Evolutionary conservation across 2,113 vertebrate species (phyloP).

Genomic region (Tyrannus savana): DNA sequence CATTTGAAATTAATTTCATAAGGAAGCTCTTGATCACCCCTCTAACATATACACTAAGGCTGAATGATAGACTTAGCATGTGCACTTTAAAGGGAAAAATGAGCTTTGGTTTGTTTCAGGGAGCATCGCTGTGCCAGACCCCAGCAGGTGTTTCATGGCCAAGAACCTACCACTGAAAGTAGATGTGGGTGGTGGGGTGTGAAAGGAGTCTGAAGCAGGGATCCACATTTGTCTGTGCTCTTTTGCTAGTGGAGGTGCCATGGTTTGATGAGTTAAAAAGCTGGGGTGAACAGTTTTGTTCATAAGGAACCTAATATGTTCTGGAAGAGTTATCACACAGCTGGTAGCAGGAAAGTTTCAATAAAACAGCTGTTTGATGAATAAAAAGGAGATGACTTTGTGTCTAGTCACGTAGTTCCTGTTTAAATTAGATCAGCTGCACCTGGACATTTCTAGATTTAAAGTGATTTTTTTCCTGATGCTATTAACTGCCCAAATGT

Average conservation of each 20-base stretch:
- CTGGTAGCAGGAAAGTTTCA: not conserved
- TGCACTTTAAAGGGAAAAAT: not conserved
- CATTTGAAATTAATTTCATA: not conserved
- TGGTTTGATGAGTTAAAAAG: not conserved
- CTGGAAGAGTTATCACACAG: slow-evolving; percentile 16
- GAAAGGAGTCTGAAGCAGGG: not conserved
- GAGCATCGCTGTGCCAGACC: not conserved
- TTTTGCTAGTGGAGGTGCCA: not conserved
- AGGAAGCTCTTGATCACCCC: not conserved
- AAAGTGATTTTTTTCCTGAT: not conserved
- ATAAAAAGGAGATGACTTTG: not conserved
- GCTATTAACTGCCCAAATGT: not conserved
- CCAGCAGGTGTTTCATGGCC: not conserved
- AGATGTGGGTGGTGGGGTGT: accelerated
- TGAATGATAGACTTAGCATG: not conserved
- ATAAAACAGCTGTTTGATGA: not conserved
- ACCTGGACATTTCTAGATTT: not conserved
- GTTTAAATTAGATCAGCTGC: not conserved
- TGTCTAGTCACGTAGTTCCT: not conserved
- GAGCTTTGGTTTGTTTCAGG: not conserved
- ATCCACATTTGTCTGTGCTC: not conserved
- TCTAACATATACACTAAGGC: not conserved
- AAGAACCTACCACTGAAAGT: not conserved
- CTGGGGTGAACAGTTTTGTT: not conserved
- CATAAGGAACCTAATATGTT: not conserved